Percentiles rank a stretch among this genome's conserved stretches.
Evolutionary conservation across 2,797 vertebrate species (phyloP).

Genomic region (Caiman crocodilus): DNA sequence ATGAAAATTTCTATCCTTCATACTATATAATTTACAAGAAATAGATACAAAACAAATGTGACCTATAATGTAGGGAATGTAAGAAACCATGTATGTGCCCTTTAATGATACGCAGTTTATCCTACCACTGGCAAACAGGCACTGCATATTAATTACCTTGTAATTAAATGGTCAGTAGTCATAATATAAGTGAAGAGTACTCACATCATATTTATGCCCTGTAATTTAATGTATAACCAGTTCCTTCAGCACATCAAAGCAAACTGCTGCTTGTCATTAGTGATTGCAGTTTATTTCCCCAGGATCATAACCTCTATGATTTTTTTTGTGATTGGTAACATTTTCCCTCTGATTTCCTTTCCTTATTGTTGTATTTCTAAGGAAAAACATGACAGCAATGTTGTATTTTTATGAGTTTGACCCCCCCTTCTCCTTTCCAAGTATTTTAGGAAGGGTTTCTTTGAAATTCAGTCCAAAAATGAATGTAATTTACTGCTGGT

Average conservation of each 20-base stretch:
- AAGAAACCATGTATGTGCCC: not conserved
- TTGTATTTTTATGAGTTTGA: constrained; percentile 44
- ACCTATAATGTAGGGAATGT: not conserved
- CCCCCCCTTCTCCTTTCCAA: constrained; percentile 60
- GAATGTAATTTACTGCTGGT: constrained; percentile 86
- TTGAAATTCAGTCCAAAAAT: constrained; percentile 90
- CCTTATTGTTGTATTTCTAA: constrained; percentile 21
- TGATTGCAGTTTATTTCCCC: not conserved
- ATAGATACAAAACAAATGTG: not conserved
- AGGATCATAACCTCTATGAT: not conserved
- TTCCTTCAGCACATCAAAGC: not conserved
- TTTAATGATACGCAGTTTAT: not conserved
- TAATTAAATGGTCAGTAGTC: not conserved
- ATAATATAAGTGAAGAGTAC: not conserved
- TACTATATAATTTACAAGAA: not conserved
- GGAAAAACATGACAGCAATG: constrained; percentile 36
- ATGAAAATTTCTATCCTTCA: not conserved
- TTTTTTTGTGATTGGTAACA: constrained; percentile 11
- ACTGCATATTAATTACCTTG: not conserved
- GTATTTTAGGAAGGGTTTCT: constrained; percentile 88
- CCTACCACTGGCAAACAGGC: not conserved
- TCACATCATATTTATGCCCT: not conserved
- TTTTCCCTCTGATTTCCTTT: constrained; percentile 16
- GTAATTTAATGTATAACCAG: not conserved
- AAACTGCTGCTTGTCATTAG: constrained; percentile 8